Percentiles rank a stretch among this genome's conserved stretches.
Evolutionary conservation across 2,113 vertebrate species (phyloP).

Genomic region (Cranoglanis bouderius): DNA sequence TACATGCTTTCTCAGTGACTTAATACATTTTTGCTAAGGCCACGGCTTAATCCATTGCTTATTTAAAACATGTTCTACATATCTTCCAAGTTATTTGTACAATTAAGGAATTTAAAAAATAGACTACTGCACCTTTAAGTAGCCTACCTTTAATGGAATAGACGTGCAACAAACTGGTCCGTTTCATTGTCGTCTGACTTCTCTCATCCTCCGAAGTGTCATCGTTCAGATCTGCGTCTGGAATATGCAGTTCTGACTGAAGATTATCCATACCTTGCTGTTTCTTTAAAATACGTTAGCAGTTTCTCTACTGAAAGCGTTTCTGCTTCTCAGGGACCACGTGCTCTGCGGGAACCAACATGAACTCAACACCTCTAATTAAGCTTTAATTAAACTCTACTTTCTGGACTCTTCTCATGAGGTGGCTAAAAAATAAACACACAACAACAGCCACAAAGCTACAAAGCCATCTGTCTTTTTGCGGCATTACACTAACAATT

Average conservation of each 20-base stretch:
- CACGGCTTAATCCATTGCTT: background rate
- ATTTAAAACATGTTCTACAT: background rate
- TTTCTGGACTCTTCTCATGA: background rate
- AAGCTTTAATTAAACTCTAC: too few relatives aligned
- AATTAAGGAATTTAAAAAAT: background rate
- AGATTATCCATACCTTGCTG: constrained; percentile 61
- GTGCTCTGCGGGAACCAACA: background rate
- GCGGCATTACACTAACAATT: background rate
- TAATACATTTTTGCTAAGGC: background rate
- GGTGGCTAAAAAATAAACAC: background rate
- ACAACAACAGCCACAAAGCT: background rate
- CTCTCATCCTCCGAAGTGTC: constrained; percentile 21
- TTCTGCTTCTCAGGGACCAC: background rate
- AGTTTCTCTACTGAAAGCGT: background rate
- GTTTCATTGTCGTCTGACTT: background rate
- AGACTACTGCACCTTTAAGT: background rate
- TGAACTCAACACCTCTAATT: background rate
- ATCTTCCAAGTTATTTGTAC: background rate
- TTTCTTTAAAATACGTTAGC: background rate
- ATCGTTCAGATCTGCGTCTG: background rate
- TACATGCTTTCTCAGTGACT: background rate
- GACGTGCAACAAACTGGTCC: constrained; percentile 1
- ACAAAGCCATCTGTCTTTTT: background rate
- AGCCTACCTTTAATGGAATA: background rate
- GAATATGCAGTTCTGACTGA: constrained; percentile 34